These are phyloP conservation scores for Ramazzottius varieornatus DNA, from an alignment of 2,888 invertebrate species.

Conservation along the genomic window DNA sequence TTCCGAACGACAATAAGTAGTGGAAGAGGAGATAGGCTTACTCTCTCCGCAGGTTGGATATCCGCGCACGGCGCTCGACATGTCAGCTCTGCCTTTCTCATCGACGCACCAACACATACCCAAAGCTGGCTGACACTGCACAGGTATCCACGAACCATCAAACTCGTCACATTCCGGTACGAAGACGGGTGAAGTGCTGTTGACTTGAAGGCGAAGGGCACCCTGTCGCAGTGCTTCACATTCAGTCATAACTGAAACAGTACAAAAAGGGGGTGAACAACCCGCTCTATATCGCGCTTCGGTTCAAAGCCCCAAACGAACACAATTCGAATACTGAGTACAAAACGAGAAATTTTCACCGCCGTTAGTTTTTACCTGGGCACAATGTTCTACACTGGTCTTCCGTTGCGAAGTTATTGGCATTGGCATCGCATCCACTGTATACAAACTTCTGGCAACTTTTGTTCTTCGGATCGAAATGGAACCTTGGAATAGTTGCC, in stretches of 20 bases:
- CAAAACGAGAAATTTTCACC: neutral
- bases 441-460: neutral
- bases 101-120: constrained; percentile 69
- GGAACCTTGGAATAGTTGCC: neutral
- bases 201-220: neutral
- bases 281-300: no score
- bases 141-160: constrained; percentile 48
- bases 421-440: neutral
- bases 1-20: no score
- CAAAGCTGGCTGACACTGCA: constrained; percentile 47
- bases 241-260: neutral
- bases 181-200: neutral
- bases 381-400: neutral
- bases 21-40: no score
- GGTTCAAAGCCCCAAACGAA: no score
- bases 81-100: constrained; percentile 32
- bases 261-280: no score
- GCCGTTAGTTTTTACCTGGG: no score
- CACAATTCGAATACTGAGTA: neutral
- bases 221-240: neutral
- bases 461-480: neutral
- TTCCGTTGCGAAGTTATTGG: neutral
- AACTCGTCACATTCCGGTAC: constrained; percentile 7
- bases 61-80: constrained; percentile 39
- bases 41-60: constrained; percentile 49